phyloP scores from a whole-genome alignment of 1,140 invertebrate genomes.

The Conus ventricosus region DNA sequence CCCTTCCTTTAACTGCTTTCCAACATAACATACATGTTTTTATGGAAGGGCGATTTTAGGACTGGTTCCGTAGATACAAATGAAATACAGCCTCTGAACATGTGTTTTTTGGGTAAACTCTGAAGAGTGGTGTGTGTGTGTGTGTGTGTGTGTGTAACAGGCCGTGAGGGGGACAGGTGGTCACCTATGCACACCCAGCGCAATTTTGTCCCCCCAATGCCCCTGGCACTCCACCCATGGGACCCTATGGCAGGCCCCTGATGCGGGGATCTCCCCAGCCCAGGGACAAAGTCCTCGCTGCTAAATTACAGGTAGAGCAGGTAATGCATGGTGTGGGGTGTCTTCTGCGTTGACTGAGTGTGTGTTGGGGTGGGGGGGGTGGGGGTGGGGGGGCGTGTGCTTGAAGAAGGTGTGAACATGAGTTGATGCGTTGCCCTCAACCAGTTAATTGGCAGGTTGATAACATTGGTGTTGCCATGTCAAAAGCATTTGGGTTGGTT shows the following conservation, averaged over 20 bases:
- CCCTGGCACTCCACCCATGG: constrained; percentile 50
- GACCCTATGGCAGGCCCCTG: constrained; percentile 43
- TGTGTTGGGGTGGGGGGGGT: background rate
- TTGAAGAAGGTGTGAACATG: no score
- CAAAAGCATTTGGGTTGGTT: background rate
- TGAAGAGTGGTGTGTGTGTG: background rate
- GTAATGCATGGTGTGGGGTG: background rate
- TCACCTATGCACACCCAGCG: constrained; percentile 51
- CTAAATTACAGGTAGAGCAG: constrained; percentile 1
- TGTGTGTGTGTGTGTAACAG: constrained; percentile 18
- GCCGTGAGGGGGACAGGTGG: constrained; percentile 51
- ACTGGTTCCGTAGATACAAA: no score
- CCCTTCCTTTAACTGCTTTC: no score
- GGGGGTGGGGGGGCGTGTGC: background rate
- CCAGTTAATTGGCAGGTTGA: no score
- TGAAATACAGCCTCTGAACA: no score
- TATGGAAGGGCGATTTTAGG: no score
- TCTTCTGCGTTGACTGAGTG: background rate
- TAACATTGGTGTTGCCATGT: no score
- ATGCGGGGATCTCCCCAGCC: constrained; percentile 43
- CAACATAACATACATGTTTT: no score
- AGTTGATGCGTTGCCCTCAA: no score
- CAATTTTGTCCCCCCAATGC: constrained; percentile 49
- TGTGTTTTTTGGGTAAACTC: no score
- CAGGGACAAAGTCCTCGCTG: constrained; percentile 40